Base-by-base conservation (phyloP, 2,888 invertebrate species). In the Coronaproctus castanopsis region DNA sequence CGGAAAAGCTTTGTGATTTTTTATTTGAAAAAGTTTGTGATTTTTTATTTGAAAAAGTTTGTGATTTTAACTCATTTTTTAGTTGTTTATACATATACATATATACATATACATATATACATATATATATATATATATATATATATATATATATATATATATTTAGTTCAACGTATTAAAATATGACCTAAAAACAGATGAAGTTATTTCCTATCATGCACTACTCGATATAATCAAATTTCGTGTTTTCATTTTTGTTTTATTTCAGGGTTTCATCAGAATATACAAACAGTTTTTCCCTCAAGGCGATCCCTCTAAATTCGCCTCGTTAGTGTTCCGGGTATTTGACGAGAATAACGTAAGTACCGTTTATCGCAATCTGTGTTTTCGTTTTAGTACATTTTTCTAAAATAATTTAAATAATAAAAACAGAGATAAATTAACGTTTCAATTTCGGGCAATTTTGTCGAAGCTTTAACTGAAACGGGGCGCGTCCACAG, bases 241-340 rank as follows among this genome's bases (percentile, higher is more conserved):
- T n/a, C n/a, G n/a, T n/a, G n/a, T 57, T 53, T 57, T 24, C 52
- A 21, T 59, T 50, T 18, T 21, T 65, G 57, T 64, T 63, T 60
- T 63, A 65, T 75, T 75, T 60, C 76, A 95, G 93, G 96, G 96
- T 68, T 97, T 98, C 79, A 93, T 95, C 73, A 93, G 89, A 79
- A 98, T 97, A 74, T 97, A 98, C 79, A 93, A 93, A 76, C 96
- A 97, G 76, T 97, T 98, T 78, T 97, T 98, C 75, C 97, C 97
- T 58, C 91, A 96, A 80, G 97, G 97, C 66, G 96, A 98, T 76
- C 96, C 97, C 52, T 91, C 92, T 71, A 97, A 96, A 77, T 98
- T 97, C 72, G 96, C 97, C 56, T 88, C 91, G 58, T 80, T 96
- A 70, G 96, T 97, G 63, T 97, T 97, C 79, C 85, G 95, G 71